Evolutionary conservation across 2,797 vertebrate species (phyloP), one percentile per base, ranked within the genome.

Genomic region (Balearica regulorum): DNA sequence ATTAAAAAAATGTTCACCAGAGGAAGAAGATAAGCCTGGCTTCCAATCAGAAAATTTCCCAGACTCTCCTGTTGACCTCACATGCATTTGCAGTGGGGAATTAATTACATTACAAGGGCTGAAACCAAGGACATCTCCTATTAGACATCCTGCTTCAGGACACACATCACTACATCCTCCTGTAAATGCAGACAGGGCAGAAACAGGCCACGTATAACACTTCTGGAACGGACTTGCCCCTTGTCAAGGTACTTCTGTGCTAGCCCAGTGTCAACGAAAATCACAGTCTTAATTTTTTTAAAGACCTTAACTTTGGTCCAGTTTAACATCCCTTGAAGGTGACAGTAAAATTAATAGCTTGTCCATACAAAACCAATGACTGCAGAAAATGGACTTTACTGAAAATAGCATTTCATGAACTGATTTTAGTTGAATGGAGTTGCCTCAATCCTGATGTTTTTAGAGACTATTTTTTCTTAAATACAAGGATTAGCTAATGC

Each of bases 381-480:
- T 29, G 49, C 41, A 9, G 11, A 72, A 71, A 72, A 62, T 4
- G 1, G 16, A 46, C 22, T 46, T 79, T 43, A 13, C 33, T 65
- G 21, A 21, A 84, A 62, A 37, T 15, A 2, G 7, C 26, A 33
- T 69, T 84, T 90, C n/a, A 54, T 44, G 15, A 43, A 48, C 18
- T 33, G 19, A 62, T 72, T 73, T 54, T 33, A 58, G 10, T 0
- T 72, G n/a, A 68, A 41, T 41, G 9, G 11, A 91, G 17, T n/a
- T 51, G 4, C 20, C 76, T 37, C 16, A 41, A 46, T 61, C 10
- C 5, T 39, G 6, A 46, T 29, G 4, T 20, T 71, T 79, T 31
- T 51, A 58, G 4, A 41, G 4, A 43, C 0, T 55, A 0, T 0
- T 24, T 54, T 31, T 54, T 61, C 7, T 0, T 11, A 75, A 84